Percentiles rank a stretch among this genome's conserved stretches.
Conservation (phyloP, 1,140 invertebrate genomes). For the Drosophila baimaii region DNA sequence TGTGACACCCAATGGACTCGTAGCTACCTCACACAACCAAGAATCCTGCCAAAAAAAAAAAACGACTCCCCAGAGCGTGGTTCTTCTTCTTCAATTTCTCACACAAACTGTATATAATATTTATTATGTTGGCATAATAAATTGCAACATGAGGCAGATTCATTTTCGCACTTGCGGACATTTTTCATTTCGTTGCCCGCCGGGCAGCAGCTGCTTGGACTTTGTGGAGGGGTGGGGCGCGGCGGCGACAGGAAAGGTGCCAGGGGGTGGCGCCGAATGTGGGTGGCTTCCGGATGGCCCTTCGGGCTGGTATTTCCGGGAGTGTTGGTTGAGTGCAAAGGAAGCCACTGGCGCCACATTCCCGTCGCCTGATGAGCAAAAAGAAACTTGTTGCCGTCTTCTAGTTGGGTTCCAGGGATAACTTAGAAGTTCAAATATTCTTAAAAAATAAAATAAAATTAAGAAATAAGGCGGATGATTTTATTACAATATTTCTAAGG, state of each 20-base stretch:
- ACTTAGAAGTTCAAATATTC: neutral
- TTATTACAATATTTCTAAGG: neutral
- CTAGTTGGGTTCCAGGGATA: neutral
- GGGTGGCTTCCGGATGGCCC: constrained; percentile 6
- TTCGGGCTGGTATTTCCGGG: neutral
- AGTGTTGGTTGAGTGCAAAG: constrained; percentile 33
- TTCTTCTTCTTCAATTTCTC: constrained; percentile 58
- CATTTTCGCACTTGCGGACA: constrained; percentile 81
- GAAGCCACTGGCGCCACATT: constrained; percentile 62
- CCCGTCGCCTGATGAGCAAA: constrained; percentile 51
- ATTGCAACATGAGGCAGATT: constrained; percentile 82
- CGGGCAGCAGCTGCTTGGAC: constrained; percentile 67
- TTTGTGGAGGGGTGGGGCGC: no score
- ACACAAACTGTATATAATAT: constrained; percentile 80
- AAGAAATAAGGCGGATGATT: no score
- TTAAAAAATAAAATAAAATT: no score
- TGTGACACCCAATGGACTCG: constrained; percentile 44
- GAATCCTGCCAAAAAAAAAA: constrained; percentile 6
- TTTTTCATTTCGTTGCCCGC: constrained; percentile 74
- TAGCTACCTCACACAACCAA: constrained; percentile 27
- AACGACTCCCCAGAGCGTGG: constrained; percentile 27
- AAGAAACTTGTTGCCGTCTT: constrained; percentile 63
- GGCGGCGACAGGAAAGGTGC: constrained; percentile 9
- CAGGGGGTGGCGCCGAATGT: neutral
- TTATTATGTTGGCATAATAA: constrained; percentile 83